Percentiles rank a stretch among this genome's conserved stretches.
These are phyloP conservation scores for Trissolcus basalis DNA, from an alignment of 1,140 invertebrate species.

Conservation along the genomic window DNA sequence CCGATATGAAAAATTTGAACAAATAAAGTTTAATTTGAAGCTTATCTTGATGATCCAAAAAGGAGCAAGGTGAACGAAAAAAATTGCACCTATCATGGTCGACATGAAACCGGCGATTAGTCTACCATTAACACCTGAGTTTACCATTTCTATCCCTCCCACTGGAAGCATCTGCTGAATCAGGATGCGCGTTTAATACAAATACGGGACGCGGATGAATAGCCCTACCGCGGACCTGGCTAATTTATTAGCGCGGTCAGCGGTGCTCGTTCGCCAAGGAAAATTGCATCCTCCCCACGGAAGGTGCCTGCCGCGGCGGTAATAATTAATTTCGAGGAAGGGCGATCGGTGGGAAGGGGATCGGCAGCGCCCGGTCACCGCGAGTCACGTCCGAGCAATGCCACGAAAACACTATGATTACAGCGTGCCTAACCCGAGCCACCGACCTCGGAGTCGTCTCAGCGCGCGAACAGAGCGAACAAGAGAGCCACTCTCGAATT, in stretches of 20 bases:
- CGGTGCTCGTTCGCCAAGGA: slow-evolving; percentile 43
- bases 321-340: slow-evolving; percentile 64
- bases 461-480: slow-evolving; percentile 36
- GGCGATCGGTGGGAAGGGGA: slow-evolving; percentile 9
- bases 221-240: slow-evolving; percentile 10
- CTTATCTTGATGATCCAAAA: too few relatives aligned
- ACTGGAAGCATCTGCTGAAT: slow-evolving; percentile 12
- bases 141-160: not conserved
- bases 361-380: slow-evolving; percentile 57
- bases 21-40: too few relatives aligned
- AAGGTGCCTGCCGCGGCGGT: slow-evolving; percentile 35
- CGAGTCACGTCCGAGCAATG: slow-evolving; percentile 71
- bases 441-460: slow-evolving; percentile 52
- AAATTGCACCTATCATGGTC: not conserved
- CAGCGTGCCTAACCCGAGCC: slow-evolving; percentile 63
- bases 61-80: not conserved
- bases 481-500: slow-evolving; percentile 64
- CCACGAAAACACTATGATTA: slow-evolving; percentile 72
- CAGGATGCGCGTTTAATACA: slow-evolving; percentile 29
- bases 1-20: too few relatives aligned
- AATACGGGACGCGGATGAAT: slow-evolving; percentile 40
- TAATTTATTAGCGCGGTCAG: slow-evolving; percentile 46
- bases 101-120: slow-evolving; percentile 5
- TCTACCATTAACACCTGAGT: slow-evolving; percentile 12
- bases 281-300: slow-evolving; percentile 58